These are phyloP conservation scores for Alviniconcha marisindica DNA, from an alignment of 1,140 invertebrate species.

Conservation along the genomic window DNA sequence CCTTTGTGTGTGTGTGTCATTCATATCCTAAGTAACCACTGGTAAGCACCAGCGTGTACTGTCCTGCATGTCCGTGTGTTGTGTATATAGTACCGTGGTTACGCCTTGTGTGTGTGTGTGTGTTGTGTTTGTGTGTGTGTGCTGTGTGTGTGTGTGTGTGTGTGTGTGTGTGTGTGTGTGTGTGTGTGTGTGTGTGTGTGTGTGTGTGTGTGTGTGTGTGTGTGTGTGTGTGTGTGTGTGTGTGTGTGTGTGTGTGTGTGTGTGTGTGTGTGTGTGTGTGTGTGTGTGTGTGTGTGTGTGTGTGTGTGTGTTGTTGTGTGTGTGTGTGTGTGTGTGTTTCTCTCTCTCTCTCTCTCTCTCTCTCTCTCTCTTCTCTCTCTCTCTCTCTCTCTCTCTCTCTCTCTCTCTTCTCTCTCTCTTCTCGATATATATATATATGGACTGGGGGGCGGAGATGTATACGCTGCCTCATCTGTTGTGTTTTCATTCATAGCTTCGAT, in stretches of 20 bases:
- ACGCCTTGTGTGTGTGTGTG: too few species aligned
- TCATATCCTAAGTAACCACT: too few species aligned
- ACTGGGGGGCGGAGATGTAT: too few species aligned
- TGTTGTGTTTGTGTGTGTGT: too few species aligned
- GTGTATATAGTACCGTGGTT: too few species aligned
- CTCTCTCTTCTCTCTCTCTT: constrained; percentile 31
- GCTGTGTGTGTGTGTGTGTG: neutral
- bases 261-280: neutral
- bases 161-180: neutral
- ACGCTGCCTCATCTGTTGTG: too few species aligned
- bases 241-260: neutral
- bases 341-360: constrained; percentile 18
- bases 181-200: neutral
- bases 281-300: constrained; percentile 30
- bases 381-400: neutral
- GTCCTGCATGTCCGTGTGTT: too few species aligned
- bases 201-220: neutral
- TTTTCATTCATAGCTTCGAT: too few species aligned
- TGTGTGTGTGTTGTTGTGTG: neutral
- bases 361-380: constrained; percentile 29
- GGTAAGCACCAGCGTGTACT: too few species aligned
- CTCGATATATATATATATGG: too few species aligned
- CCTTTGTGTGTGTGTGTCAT: too few species aligned
- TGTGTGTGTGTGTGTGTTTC: constrained; percentile 34
- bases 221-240: neutral